Base-by-base conservation (phyloP, 2,113 vertebrate genomes). In the Solea senegalensis region DNA sequence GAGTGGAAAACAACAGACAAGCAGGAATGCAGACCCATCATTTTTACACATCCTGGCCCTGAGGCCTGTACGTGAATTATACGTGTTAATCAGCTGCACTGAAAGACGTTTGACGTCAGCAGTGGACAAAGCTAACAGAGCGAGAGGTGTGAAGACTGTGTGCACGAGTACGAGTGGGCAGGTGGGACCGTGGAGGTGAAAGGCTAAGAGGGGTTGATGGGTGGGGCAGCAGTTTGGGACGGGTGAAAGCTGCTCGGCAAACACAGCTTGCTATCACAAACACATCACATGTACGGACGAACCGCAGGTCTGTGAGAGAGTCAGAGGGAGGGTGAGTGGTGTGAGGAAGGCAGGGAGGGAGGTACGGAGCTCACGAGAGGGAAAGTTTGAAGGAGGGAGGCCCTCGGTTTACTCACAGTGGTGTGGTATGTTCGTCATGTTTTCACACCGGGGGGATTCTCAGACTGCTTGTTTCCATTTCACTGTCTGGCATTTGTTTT, bases 401-500 rank as follows among this genome's bases (percentile, higher is more conserved):
- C 71, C 76, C 60, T 62, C 2, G 60, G 81, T 87, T 84, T 78
- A 72, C 76, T 90, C 85, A 65, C 89, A 80, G 70, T 58, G 69
- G 54, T 64, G 76, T 83, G 89, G 82, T 68, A 90, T 78, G 78
- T 90, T 90, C 71, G 83, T 88, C 86, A 90, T 77, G 82, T 87
- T 86, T 87, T 76, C 71, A 80, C 81, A 73, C 61, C 27, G 39
- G 58, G 57, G 53, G 70, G 59, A 71, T 75, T 76, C 72, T 81
- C 74, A 69, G 65, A 60, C 73, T 27, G 51, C 49, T 72, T 61
- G 71, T 79, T 87, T 88, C 82, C 81, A 74, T 69, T 80, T 68
- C 45, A 5, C 69, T 51, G 43, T 78, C 72, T 68, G 78, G 15
- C 41, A 56, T 58, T 52, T 41, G 15, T 13, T 8, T 51, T 44